These are phyloP conservation scores for Xylocampa areola DNA, from an alignment of 2,888 invertebrate species.

Conservation along the genomic window DNA sequence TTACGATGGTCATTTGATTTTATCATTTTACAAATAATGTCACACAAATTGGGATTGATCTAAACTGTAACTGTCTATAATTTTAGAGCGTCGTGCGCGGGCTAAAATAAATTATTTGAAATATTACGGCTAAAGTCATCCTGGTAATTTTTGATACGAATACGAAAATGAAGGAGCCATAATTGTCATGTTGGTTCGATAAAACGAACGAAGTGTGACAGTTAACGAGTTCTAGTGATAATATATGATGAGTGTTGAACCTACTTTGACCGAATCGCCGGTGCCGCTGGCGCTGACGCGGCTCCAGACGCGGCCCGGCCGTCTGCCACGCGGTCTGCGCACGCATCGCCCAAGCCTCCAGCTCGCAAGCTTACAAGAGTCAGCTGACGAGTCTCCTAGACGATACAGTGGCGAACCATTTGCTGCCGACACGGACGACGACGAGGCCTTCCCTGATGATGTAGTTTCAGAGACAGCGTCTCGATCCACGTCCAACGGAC, in stretches of 20 bases:
- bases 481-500: slow-evolving; percentile 77
- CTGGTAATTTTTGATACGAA: slow-evolving; percentile 58
- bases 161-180: slow-evolving; percentile 79
- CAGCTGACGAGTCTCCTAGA: slow-evolving; percentile 82
- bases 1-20: neutral
- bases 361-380: slow-evolving; percentile 84
- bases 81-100: slow-evolving; percentile 31
- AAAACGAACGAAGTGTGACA: slow-evolving; percentile 67
- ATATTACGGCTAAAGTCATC: slow-evolving; percentile 60
- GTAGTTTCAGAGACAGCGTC: slow-evolving; percentile 69
- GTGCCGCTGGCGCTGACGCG: slow-evolving; percentile 86
- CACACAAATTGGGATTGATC: slow-evolving; percentile 35
- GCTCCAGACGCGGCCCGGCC: slow-evolving; percentile 77
- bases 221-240: slow-evolving; percentile 67
- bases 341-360: slow-evolving; percentile 83
- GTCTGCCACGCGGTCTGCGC: slow-evolving; percentile 74
- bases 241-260: slow-evolving; percentile 83
- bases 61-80: slow-evolving; percentile 22
- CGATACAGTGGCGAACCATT: slow-evolving; percentile 82
- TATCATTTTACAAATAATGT: slow-evolving; percentile 4
- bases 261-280: slow-evolving; percentile 85
- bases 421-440: slow-evolving; percentile 80
- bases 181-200: slow-evolving; percentile 61
- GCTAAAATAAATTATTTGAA: slow-evolving; percentile 51
- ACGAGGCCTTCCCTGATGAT: slow-evolving; percentile 78